Percentiles rank a stretch among this genome's conserved stretches.
Evolutionary conservation across 2,888 invertebrate genomes (phyloP).

Genomic region (Agriopis marginaria): DNA sequence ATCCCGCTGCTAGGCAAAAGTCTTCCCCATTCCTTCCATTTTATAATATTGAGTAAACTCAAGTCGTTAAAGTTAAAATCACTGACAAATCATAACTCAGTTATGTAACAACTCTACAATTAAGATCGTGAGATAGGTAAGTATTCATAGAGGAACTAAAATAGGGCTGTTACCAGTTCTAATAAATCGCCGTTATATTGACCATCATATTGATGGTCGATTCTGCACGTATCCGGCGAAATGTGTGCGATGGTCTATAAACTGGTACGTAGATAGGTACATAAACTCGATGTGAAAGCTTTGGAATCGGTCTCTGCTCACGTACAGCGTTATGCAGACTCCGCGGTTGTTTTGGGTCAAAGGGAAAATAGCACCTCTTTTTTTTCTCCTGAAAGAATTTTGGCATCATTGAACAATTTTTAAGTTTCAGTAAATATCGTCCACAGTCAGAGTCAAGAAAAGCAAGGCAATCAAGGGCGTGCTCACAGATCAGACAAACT

Average conservation of each 20-base stretch:
- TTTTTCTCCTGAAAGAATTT: too few species aligned
- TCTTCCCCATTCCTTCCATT: too few species aligned
- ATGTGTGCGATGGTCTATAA: conserved; percentile 18
- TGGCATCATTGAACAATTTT: too few species aligned
- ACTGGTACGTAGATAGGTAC: background rate
- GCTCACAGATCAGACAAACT: too few species aligned
- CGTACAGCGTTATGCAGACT: conserved; percentile 1
- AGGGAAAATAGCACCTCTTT: background rate
- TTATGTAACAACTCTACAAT: background rate
- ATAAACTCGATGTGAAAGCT: conserved; percentile 24
- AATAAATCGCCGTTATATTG: conserved; percentile 25
- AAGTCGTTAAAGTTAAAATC: too few species aligned
- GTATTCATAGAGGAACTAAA: background rate
- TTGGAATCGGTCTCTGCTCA: conserved; percentile 17
- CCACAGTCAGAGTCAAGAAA: too few species aligned
- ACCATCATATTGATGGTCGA: conserved; percentile 10
- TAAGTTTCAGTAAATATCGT: too few species aligned
- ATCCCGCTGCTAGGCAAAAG: too few species aligned
- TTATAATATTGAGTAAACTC: too few species aligned
- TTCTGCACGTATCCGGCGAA: conserved; percentile 22
- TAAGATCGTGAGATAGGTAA: background rate
- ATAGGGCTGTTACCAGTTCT: conserved; percentile 1
- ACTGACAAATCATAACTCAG: background rate
- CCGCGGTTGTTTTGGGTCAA: conserved; percentile 7
- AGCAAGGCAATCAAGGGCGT: too few species aligned